Base-by-base conservation (phyloP, 2,888 invertebrate species). In the Auanema sp. region DNA sequence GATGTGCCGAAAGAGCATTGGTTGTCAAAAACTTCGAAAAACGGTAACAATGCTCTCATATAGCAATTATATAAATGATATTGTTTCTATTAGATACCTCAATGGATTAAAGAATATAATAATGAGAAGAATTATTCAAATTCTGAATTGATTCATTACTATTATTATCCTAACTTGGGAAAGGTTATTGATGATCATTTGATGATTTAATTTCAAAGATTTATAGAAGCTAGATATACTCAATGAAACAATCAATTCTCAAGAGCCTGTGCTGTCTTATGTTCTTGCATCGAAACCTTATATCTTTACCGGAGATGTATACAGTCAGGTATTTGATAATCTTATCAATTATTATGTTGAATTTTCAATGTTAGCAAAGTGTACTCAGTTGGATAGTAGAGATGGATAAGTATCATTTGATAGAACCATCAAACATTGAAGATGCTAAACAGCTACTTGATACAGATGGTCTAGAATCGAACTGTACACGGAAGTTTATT, bases 401-500 rank as follows among this genome's bases (percentile, higher is more conserved):
- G 2, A 16, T 74, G 2, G 74, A 74, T 53, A 40, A 60, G 10
- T 33, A 33, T 33, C 3, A 33, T 33, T 33, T 33, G 33, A 33
- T 33, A 33, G 33, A 33, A 33, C 3, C 64, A 61, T 21, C 47
- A 58, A 2, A 59, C 57, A 33, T 33, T 33, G 33, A 33, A 5
- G 33, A 33, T 33, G 33, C 33, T 3, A 3, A 8, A 33, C 33
- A 33, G 8, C 33, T 33, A 33, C 8, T 47, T 5, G 47, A 47
- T 10, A 47, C 47, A 18, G 21, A 47, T 47, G 21, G 47, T 47
- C 10, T 18, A 10, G 16, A 16, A 33, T 56, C 52, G 1, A 68
- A 74, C 52, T 74, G 71, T 40, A 59, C 65, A 18, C 58, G 18
- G 33, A 70, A 69, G 23, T 71, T 58, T 52, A 24, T 65, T 14